These are phyloP conservation scores for Mormyrus hasselquistii DNA, from an alignment of 2,797 vertebrate species.

Conservation along the genomic window DNA sequence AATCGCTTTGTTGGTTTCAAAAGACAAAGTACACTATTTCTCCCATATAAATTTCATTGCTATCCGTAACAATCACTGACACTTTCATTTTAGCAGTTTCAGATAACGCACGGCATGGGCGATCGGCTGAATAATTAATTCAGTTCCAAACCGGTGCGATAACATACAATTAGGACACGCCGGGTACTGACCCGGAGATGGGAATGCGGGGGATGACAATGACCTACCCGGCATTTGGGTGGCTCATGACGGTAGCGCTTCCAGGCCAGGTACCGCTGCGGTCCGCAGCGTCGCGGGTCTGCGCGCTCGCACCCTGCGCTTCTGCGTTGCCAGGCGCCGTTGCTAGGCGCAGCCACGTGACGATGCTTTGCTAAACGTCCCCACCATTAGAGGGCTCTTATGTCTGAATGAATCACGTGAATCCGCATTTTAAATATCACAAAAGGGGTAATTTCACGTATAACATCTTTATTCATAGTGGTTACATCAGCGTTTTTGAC, in stretches of 20 bases:
- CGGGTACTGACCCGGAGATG: neutral
- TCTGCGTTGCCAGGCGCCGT: constrained; percentile 57
- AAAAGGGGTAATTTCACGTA: no score
- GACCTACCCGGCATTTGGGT: constrained; percentile 70
- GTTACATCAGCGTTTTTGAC: neutral
- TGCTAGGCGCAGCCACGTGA: constrained; percentile 72
- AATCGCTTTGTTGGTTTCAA: neutral
- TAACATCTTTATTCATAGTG: neutral
- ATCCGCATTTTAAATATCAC: neutral
- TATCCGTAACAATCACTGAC: neutral
- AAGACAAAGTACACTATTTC: neutral
- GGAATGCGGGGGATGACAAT: constrained; percentile 16
- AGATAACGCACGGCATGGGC: neutral
- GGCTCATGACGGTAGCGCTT: constrained; percentile 63
- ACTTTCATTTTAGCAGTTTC: neutral
- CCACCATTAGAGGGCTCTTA: neutral
- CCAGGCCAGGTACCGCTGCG: neutral
- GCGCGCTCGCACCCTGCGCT: neutral
- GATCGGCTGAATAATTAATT: neutral
- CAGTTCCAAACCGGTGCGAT: neutral
- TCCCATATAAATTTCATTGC: no score
- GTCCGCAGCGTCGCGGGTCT: neutral
- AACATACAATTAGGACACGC: neutral
- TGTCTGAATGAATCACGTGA: neutral
- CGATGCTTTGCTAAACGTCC: constrained; percentile 43